Base-by-base conservation (phyloP, 2,888 invertebrate genomes). In the Chloromyia formosa region DNA sequence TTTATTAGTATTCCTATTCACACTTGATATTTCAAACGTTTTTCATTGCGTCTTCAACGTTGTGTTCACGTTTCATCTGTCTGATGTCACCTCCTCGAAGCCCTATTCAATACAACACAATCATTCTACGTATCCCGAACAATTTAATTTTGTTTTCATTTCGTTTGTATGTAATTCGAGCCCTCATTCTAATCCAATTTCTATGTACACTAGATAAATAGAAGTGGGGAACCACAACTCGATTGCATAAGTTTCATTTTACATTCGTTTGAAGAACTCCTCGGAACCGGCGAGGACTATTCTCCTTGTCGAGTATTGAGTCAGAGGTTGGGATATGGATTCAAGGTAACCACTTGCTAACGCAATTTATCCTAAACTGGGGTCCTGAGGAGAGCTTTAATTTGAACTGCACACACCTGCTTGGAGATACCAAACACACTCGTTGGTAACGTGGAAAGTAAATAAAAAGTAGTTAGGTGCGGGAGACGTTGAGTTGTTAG, bases 161-260 rank as follows among this genome's bases (percentile, higher is more conserved):
- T 68, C 66, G 66, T 53, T 68, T 22, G 14, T 68, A 49, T 68
- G 66, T 68, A 68, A 68, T 49, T 68, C 20, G 49, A 68, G 49
- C 66, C 66, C 66, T 68, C 66, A 68, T 68, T 49, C 49, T 68
- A 68, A 45, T 45, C 45, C 62, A 27, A 22, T 22, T 27, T 49
- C n/a, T 45, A 27, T 61, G 61, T 61, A 61, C 23, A 61, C 35
- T 61, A 16, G 35, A 35, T 35, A 61, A 61, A 61, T 27, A 61
- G 27, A 12, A n/a, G 23, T 14, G 1, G 22, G 61, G 61, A 35
- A 35, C 61, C 61, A 61, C 61, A 61, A 61, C 27, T 61, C 61
- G 61, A 61, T 61, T 61, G 23, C 35, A 61, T 61, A 61, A 61
- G 61, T 61, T 23, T 23, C 45, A 68, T 68, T 68, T 68, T 49